These are phyloP conservation scores for Listronotus bonariensis DNA, from an alignment of 1,140 invertebrate species.

Conservation along the genomic window DNA sequence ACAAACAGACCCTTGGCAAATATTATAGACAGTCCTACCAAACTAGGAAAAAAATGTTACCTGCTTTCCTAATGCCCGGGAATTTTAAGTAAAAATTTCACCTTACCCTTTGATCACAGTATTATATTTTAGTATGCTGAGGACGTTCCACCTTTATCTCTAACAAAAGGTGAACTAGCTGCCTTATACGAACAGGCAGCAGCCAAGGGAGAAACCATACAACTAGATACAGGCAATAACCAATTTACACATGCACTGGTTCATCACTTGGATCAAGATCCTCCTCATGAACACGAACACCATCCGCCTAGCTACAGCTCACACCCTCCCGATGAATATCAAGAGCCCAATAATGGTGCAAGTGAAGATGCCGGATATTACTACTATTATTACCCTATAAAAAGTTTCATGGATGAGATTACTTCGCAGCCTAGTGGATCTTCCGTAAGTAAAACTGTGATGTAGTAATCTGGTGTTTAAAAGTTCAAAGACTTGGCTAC, in stretches of 20 bases:
- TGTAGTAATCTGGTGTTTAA: too few species aligned
- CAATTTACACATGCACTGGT: constrained; percentile 46
- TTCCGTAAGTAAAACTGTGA: constrained; percentile 19
- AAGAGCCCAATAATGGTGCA: constrained; percentile 11
- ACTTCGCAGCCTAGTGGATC: constrained; percentile 33
- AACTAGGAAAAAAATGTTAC: too few species aligned
- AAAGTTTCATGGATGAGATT: constrained; percentile 52
- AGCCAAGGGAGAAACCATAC: constrained; percentile 49
- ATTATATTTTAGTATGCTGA: constrained; percentile 18
- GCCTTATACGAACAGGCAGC: constrained; percentile 49
- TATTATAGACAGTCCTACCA: too few species aligned
- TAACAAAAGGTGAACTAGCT: constrained; percentile 50
- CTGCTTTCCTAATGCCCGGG: too few species aligned
- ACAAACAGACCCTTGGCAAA: too few species aligned
- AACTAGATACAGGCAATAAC: constrained; percentile 44
- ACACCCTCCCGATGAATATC: constrained; percentile 10
- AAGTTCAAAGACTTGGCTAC: too few species aligned
- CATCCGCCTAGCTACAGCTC: background rate
- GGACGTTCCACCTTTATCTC: constrained; percentile 42
- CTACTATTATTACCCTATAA: constrained; percentile 55
- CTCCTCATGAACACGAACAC: constrained; percentile 10
- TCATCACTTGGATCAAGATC: constrained; percentile 45
- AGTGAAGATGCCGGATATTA: constrained; percentile 48
- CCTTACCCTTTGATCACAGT: background rate
- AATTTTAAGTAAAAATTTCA: too few species aligned